These are phyloP conservation scores for Montipora capitata DNA, from an alignment of 92 coral and sea anemone species.

Conservation along the genomic window DNA sequence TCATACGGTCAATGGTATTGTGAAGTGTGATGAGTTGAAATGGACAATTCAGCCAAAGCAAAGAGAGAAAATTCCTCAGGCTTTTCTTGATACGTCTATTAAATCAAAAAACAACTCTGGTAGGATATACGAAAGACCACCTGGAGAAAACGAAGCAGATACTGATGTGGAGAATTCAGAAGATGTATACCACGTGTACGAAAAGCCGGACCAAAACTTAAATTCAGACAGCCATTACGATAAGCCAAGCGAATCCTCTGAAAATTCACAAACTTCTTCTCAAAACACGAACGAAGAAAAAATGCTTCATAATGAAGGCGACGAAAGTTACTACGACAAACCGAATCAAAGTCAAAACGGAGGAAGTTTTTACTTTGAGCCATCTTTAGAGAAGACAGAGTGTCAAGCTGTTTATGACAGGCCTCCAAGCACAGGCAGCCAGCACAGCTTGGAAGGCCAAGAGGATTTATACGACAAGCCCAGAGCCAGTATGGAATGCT, in stretches of 20 bases:
- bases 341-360: background rate
- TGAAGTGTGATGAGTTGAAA: background rate
- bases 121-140: slow-evolving; percentile 15
- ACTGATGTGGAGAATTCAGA: background rate
- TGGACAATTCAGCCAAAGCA: slow-evolving; percentile 49
- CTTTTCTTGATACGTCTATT: background rate
- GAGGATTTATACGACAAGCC: slow-evolving; percentile 50
- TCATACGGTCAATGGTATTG: background rate
- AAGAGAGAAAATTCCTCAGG: slow-evolving; percentile 40
- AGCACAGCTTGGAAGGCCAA: slow-evolving; percentile 11
- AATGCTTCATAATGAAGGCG: background rate
- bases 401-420: slow-evolving; percentile 21
- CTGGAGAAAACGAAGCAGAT: slow-evolving; percentile 29
- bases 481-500: slow-evolving; percentile 22
- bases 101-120: slow-evolving; percentile 10
- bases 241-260: slow-evolving; percentile 34
- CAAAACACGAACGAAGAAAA: background rate
- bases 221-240: slow-evolving; percentile 25
- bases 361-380: slow-evolving; percentile 20
- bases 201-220: slow-evolving; percentile 27
- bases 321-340: background rate
- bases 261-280: background rate
- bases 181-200: slow-evolving; percentile 42
- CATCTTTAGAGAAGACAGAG: background rate
- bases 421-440: slow-evolving; percentile 24